Evolutionary conservation across 2,888 invertebrate genomes (phyloP).

Genomic region (Adelognathus sp.): DNA sequence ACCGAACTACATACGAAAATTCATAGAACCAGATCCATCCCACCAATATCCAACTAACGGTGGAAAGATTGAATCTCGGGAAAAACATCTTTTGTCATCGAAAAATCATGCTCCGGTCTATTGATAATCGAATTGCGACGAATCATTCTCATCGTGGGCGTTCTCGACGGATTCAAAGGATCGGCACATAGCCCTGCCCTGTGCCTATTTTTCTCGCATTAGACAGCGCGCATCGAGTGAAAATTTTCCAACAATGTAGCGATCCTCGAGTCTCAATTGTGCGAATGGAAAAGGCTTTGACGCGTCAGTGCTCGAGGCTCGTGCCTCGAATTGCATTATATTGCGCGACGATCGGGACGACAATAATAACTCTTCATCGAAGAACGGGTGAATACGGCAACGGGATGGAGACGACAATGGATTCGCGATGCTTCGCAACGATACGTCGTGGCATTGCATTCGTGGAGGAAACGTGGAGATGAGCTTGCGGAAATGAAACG

Average conservation of each 20-base stretch:
- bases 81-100: constrained; percentile 18
- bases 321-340: constrained; percentile 53
- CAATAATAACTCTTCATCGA: neutral
- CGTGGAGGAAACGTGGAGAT: constrained; percentile 10
- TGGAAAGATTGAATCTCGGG: neutral
- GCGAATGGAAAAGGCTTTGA: constrained; percentile 17
- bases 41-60: neutral
- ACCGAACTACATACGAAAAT: neutral
- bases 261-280: constrained; percentile 15
- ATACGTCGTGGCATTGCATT: neutral
- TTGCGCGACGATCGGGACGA: constrained; percentile 34
- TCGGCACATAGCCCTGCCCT: neutral
- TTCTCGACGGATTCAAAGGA: neutral
- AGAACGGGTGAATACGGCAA: neutral
- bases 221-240: constrained; percentile 16
- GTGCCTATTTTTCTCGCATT: constrained; percentile 43
- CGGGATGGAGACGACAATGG: constrained; percentile 16
- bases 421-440: constrained; percentile 24
- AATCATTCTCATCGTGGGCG: constrained; percentile 6
- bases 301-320: constrained; percentile 20
- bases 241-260: constrained; percentile 28
- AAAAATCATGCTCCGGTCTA: constrained; percentile 14
- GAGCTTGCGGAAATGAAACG: constrained; percentile 18
- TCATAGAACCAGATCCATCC: neutral
- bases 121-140: constrained; percentile 36